These are phyloP conservation scores for Drosophila ananassae DNA, from an alignment of 1,140 invertebrate species.

Conservation along the genomic window DNA sequence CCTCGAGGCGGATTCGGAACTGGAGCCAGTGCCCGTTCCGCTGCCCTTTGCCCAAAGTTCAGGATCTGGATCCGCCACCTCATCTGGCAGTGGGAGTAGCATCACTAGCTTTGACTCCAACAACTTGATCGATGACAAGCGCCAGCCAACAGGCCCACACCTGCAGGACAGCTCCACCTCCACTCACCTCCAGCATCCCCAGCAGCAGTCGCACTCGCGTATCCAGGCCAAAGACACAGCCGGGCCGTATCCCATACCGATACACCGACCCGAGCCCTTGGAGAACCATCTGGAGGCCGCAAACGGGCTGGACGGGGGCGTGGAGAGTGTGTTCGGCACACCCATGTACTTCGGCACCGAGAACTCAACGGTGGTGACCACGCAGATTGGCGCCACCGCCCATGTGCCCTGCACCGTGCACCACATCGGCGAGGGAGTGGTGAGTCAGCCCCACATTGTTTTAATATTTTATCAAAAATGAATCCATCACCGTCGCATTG, in stretches of 20 bases:
- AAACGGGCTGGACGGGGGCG: constrained; percentile 51
- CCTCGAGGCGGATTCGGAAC: not conserved
- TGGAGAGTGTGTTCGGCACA: constrained; percentile 74
- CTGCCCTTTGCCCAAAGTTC: constrained; percentile 36
- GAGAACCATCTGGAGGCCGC: constrained; percentile 68
- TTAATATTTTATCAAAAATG: constrained; percentile 74
- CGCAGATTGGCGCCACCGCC: constrained; percentile 92
- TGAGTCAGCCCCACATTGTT: constrained; percentile 85
- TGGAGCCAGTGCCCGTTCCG: constrained; percentile 31
- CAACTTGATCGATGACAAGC: constrained; percentile 76
- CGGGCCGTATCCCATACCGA: constrained; percentile 68
- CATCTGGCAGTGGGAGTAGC: constrained; percentile 61
- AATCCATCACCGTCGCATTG: constrained; percentile 69
- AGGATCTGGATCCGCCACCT: constrained; percentile 2
- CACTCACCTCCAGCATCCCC: constrained; percentile 25
- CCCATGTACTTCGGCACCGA: constrained; percentile 91
- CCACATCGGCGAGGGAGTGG: constrained; percentile 93
- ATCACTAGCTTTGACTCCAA: constrained; percentile 79
- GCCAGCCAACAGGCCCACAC: constrained; percentile 30
- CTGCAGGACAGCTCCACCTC: constrained; percentile 33
- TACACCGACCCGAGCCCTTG: constrained; percentile 55
- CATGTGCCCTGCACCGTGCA: constrained; percentile 92
- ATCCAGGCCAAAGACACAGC: constrained; percentile 77
- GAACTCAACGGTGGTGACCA: constrained; percentile 91
- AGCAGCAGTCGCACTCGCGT: constrained; percentile 57